These are phyloP conservation scores for Anser cygnoides DNA, from an alignment of 2,113 vertebrate genomes.

Conservation along the genomic window DNA sequence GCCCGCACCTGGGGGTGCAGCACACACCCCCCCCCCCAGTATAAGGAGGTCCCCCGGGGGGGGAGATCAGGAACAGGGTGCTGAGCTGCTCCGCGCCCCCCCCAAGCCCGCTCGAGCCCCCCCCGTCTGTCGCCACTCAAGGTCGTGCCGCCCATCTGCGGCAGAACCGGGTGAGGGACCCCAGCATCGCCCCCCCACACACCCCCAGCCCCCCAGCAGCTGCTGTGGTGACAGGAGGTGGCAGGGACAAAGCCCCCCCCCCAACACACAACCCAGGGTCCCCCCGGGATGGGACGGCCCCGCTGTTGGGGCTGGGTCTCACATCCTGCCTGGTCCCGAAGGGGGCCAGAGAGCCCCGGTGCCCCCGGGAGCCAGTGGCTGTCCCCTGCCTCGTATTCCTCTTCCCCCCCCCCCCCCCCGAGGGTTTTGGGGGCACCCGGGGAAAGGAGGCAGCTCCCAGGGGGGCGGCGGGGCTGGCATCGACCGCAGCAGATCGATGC, in stretches of 20 bases:
- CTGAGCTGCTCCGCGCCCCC: background rate
- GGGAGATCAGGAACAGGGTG: background rate
- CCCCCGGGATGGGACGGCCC: background rate
- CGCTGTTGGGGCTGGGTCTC: background rate
- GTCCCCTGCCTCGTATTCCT: background rate
- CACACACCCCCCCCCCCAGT: background rate
- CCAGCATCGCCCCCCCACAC: background rate
- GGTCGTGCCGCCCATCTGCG: background rate
- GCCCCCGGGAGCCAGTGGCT: background rate
- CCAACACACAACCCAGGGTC: rapidly evolving
- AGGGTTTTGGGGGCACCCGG: background rate
- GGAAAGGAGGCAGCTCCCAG: background rate
- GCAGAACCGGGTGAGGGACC: background rate
- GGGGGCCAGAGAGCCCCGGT: rapidly evolving
- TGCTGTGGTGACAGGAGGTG: background rate
- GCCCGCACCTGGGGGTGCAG: conserved; percentile 89
- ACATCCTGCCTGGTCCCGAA: rapidly evolving
- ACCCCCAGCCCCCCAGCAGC: background rate
- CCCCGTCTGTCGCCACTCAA: background rate
- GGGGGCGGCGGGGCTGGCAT: background rate
- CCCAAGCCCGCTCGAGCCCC: background rate
- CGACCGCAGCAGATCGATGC: background rate
- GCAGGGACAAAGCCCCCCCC: background rate
- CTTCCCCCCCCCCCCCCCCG: too few species aligned
- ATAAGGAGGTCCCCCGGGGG: rapidly evolving